These are phyloP conservation scores for Cynocephalus volans DNA, from an alignment of 2,113 vertebrate genomes.

Conservation along the genomic window DNA sequence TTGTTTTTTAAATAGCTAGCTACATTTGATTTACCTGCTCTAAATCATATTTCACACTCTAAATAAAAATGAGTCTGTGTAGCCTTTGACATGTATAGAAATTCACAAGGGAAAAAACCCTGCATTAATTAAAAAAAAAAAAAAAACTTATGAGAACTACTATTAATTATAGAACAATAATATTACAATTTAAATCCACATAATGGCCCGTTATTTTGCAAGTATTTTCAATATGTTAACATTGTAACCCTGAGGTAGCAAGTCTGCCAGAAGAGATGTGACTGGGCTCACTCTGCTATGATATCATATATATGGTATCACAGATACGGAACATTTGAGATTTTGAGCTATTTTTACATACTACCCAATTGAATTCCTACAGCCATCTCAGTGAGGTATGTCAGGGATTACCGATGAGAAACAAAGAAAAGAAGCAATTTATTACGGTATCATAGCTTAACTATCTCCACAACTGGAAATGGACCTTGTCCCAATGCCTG, in stretches of 20 bases:
- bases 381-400: neutral
- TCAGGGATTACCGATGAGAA: neutral
- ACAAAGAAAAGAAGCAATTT: slow-evolving; percentile 36
- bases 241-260: neutral
- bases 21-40: neutral
- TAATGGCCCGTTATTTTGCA: neutral
- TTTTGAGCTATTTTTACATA: neutral
- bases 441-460: neutral
- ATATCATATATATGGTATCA: neutral
- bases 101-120: neutral
- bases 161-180: neutral
- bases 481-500: neutral
- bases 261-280: neutral
- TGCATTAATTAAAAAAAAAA: neutral
- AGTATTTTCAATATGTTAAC: neutral
- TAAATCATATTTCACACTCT: slow-evolving; percentile 22
- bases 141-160: neutral
- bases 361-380: neutral
- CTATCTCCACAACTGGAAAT: neutral
- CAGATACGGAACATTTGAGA: neutral
- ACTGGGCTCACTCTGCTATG: neutral
- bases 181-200: neutral
- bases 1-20: neutral
- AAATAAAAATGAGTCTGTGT: neutral
- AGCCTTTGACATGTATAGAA: neutral